Evolutionary conservation across 2,888 invertebrate genomes (phyloP).

Genomic region (Pristionchus maxplancki): DNA sequence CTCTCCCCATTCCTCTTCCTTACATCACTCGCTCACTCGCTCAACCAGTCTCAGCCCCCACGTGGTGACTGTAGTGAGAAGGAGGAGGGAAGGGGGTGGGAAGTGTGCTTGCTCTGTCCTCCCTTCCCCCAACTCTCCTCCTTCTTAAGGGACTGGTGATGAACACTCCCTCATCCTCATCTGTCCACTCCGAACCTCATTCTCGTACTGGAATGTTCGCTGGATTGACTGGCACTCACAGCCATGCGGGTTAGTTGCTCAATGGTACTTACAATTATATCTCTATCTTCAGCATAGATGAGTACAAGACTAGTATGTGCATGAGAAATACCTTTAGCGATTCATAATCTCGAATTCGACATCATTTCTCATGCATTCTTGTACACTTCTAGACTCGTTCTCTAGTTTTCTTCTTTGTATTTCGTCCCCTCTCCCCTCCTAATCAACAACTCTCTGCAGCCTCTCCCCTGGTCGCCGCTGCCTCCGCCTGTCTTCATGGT

Average conservation of each 20-base stretch:
- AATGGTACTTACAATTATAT: not conserved
- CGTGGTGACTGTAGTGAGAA: constrained; percentile 37
- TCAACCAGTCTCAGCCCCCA: constrained; percentile 43
- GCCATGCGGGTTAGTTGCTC: constrained; percentile 15
- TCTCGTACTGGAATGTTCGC: constrained; percentile 27
- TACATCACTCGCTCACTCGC: constrained; percentile 15
- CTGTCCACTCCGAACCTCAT: not conserved
- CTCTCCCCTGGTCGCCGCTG: constrained; percentile 25
- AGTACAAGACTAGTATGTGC: not conserved
- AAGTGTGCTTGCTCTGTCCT: constrained; percentile 17
- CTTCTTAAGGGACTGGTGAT: constrained; percentile 50
- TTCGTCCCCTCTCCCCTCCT: not conserved
- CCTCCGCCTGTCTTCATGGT: constrained; percentile 29
- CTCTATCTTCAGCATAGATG: not conserved
- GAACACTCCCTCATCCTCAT: constrained; percentile 34
- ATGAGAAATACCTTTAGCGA: not conserved
- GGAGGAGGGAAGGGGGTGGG: not conserved
- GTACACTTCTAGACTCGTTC: constrained; percentile 2
- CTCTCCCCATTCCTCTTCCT: not conserved
- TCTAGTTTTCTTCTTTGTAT: not conserved
- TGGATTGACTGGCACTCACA: not conserved
- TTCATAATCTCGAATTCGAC: not conserved
- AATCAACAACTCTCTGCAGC: not conserved
- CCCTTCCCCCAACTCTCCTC: not conserved
- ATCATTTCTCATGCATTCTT: not conserved